These are phyloP conservation scores for Phaethon lepturus DNA, from an alignment of 2,113 vertebrate genomes.

Conservation along the genomic window DNA sequence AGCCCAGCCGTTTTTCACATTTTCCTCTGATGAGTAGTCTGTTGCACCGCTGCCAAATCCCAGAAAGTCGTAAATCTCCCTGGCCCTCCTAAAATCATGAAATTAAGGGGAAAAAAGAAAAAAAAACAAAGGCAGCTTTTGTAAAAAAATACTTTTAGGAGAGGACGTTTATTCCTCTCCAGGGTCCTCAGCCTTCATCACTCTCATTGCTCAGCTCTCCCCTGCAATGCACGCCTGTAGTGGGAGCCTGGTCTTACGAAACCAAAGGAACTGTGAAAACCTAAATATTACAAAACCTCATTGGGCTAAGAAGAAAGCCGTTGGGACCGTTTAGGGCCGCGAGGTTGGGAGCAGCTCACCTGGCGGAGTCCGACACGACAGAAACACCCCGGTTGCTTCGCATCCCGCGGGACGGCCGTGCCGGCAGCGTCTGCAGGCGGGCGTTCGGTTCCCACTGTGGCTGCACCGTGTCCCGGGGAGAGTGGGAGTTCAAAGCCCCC, in stretches of 20 bases:
- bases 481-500: not conserved
- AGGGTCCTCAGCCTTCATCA: not conserved
- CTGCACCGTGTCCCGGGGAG: not conserved
- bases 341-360: not conserved
- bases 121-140: not conserved
- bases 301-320: not conserved
- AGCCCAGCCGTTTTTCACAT: not conserved
- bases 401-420: accelerated
- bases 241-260: accelerated
- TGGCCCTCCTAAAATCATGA: not conserved
- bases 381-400: accelerated
- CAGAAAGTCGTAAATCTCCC: not conserved
- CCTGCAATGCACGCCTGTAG: accelerated
- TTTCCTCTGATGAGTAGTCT: not conserved
- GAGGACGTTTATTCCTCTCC: not conserved
- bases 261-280: not conserved
- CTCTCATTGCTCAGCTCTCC: not conserved
- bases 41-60: not conserved
- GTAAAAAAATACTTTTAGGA: not conserved
- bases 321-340: accelerated
- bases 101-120: not conserved
- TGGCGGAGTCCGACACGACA: not conserved
- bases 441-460: not conserved
- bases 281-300: not conserved
- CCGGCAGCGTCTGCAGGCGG: accelerated